phyloP scores from a whole-genome alignment of 2,888 invertebrate genomes.

The Sisyra nigra region DNA sequence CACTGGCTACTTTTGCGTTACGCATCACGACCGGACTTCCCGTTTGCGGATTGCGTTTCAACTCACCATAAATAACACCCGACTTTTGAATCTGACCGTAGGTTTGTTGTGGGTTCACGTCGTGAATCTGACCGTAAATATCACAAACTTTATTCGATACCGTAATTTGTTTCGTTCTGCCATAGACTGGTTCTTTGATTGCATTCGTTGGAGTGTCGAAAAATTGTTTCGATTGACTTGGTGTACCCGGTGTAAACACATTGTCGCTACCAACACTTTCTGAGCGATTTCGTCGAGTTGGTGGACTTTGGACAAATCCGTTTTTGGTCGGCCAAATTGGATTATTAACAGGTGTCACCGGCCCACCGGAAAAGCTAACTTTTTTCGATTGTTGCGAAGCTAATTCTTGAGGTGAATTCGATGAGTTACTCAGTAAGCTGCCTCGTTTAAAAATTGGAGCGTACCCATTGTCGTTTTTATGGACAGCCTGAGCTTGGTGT shows the following conservation, averaged over 20 bases:
- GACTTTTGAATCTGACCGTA: constrained; percentile 16
- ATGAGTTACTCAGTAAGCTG: constrained; percentile 26
- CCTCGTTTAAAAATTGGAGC: constrained; percentile 35
- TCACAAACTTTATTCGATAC: constrained; percentile 26
- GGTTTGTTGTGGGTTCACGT: constrained; percentile 13
- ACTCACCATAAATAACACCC: constrained; percentile 24
- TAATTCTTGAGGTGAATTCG: constrained; percentile 13
- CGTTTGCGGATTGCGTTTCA: constrained; percentile 17
- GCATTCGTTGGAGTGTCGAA: not conserved
- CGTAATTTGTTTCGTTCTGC: constrained; percentile 16
- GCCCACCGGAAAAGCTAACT: constrained; percentile 27
- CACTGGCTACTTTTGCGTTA: not conserved
- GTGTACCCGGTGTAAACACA: constrained; percentile 19
- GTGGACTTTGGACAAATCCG: constrained; percentile 26
- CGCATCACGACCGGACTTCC: constrained; percentile 8
- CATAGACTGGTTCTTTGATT: constrained; percentile 12
- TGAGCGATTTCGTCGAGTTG: constrained; percentile 20
- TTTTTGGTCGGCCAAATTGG: constrained; percentile 31
- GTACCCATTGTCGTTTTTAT: constrained; percentile 12
- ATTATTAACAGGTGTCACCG: constrained; percentile 9
- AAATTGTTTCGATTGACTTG: not conserved
- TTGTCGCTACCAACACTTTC: constrained; percentile 19
- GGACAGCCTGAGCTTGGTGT: constrained; percentile 9
- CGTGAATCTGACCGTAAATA: constrained; percentile 28
- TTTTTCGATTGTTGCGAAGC: constrained; percentile 27